phyloP scores from a whole-genome alignment of 2,888 invertebrate species.

The Anticlea derivata region DNA sequence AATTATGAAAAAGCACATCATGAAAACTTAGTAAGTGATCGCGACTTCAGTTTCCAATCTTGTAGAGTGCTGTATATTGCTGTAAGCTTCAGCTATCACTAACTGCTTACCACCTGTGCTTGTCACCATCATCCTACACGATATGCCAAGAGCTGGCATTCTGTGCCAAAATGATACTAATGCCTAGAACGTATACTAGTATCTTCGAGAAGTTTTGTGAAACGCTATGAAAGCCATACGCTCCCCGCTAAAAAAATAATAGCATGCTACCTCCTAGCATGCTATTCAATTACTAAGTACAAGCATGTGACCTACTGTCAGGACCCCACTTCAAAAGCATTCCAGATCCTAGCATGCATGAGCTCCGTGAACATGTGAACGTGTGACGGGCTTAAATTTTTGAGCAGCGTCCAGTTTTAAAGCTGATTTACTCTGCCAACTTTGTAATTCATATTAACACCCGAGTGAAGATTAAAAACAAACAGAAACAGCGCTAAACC shows the following conservation, averaged over 20 bases:
- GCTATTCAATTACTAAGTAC: too few relatives aligned
- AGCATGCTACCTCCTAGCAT: too few relatives aligned
- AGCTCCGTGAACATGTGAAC: too few relatives aligned
- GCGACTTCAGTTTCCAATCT: constrained; percentile 26
- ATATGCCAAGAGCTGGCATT: too few relatives aligned
- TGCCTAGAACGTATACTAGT: too few relatives aligned
- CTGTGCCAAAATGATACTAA: too few relatives aligned
- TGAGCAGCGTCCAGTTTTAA: constrained; percentile 25
- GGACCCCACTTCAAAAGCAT: too few relatives aligned
- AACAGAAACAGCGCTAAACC: constrained; percentile 44
- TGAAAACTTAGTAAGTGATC: constrained; percentile 3
- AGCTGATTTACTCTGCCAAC: constrained; percentile 30
- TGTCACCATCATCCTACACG: background rate
- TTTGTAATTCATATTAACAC: constrained; percentile 38
- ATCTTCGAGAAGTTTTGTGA: too few relatives aligned
- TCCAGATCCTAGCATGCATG: too few relatives aligned
- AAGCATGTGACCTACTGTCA: too few relatives aligned
- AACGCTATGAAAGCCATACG: too few relatives aligned
- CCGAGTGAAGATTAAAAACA: constrained; percentile 45
- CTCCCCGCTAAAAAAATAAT: too few relatives aligned
- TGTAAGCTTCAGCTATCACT: constrained; percentile 13
- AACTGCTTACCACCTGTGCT: constrained; percentile 27
- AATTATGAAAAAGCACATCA: background rate
- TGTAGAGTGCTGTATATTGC: constrained; percentile 19
- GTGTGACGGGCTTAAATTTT: constrained; percentile 20